Conservation (phyloP, 1,140 invertebrate genomes). For the Heliconius himera region DNA sequence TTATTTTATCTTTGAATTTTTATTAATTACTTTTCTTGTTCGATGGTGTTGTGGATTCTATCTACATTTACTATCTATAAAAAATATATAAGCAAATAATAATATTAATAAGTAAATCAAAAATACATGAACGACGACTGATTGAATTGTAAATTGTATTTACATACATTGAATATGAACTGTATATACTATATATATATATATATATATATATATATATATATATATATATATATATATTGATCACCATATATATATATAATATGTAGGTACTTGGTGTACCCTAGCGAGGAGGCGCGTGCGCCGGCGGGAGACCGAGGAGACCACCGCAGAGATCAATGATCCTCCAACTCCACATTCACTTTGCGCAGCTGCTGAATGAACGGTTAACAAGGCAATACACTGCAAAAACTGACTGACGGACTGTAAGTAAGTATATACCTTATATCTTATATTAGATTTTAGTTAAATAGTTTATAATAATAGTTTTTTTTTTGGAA, state of each 20-base stretch:
- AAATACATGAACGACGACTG: not conserved
- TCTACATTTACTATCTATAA: not conserved
- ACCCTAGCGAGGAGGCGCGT: slow-evolving; percentile 44
- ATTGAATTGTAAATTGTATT: slow-evolving; percentile 6
- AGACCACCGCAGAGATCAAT: slow-evolving; percentile 52
- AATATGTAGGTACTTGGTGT: not conserved
- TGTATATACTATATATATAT: not conserved
- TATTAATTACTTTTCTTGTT: no score
- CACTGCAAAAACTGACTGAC: not conserved
- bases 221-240: not conserved
- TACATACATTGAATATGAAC: not conserved
- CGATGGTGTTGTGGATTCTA: no score
- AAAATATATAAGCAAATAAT: not conserved
- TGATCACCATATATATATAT: no score
- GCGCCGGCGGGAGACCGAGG: slow-evolving; percentile 45
- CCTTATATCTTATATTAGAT: no score
- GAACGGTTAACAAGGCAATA: slow-evolving; percentile 7
- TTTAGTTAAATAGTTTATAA: no score
- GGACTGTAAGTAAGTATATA: not conserved
- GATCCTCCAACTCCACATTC: slow-evolving; percentile 45
- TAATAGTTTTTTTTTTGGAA: no score
- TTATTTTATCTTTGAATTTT: no score
- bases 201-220: not conserved
- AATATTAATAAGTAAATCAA: not conserved
- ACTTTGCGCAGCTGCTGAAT: slow-evolving; percentile 42